Conservation (phyloP, 2,797 vertebrate genomes). For the Streptopelia turtur region DNA sequence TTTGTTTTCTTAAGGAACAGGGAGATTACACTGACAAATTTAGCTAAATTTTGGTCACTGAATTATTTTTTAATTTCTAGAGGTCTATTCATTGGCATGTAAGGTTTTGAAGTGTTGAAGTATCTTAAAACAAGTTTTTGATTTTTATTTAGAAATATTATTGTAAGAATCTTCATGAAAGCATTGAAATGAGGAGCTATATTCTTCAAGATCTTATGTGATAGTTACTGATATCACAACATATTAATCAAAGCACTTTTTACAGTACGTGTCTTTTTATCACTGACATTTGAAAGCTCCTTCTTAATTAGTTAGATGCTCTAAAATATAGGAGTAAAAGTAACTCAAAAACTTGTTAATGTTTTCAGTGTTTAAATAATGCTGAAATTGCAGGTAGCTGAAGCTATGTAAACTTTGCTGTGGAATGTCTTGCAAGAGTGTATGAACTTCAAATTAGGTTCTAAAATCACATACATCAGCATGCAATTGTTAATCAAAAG, state of each 20-base stretch:
- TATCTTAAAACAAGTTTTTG: neutral
- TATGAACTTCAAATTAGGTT: neutral
- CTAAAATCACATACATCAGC: neutral
- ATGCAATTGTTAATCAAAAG: slow-evolving; percentile 1
- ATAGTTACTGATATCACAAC: neutral
- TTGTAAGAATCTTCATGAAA: neutral
- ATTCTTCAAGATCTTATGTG: neutral
- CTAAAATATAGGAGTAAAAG: neutral
- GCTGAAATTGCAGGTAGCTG: neutral
- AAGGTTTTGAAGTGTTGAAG: neutral
- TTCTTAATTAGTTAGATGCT: neutral
- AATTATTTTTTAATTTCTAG: neutral
- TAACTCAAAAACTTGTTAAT: neutral
- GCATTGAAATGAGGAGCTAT: neutral
- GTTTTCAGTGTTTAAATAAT: neutral
- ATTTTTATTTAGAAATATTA: neutral
- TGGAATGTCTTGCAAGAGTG: neutral
- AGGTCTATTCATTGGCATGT: fast-evolving
- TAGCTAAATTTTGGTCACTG: neutral
- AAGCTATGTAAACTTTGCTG: neutral
- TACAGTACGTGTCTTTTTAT: neutral
- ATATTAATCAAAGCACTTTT: neutral
- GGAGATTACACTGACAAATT: neutral
- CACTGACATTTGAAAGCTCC: neutral
- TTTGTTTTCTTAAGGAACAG: neutral